Evolutionary conservation across 2,797 vertebrate species (phyloP), one percentile per base, ranked within the genome.

Genomic region (Heteromormyrus szaboi): DNA sequence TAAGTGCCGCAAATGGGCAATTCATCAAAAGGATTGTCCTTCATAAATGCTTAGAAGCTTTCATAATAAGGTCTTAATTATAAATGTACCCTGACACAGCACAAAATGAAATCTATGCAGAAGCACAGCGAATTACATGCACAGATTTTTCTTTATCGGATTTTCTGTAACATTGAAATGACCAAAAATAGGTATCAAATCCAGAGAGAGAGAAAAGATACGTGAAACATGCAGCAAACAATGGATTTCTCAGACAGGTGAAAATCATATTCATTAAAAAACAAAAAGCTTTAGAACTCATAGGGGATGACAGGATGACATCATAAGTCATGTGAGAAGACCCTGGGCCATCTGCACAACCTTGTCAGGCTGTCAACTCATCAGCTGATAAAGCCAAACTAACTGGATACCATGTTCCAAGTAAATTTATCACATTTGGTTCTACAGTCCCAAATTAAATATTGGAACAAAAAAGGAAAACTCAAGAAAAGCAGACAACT

Each of bases 361-460:
- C 68, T 37, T 37, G 29, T 72, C 68, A 17, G 12, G 12, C 33
- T 72, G 33, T 37, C 33, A 37, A 1, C 14, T 68, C 12, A 79
- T 41, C 65, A 72, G 33, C 33, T 68, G 17, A 79, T 44, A 37
- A 44, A 79, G 72, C 17, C 41, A 46, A 19, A 19, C 37, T 86
- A 51, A 76, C 92, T 93, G 96, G 96, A 96, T 96, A 96, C 96
- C 96, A 96, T 92, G 92, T 94, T 96, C 92, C 95, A 94, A 93
- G 96, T 94, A 94, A 96, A 96, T 96, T 96, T 97, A 93, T 97
- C 95, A 95, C 96, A 95, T 93, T 95, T 97, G 91, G 95, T 96
- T 96, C 96, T 95, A 93, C 95, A 94, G 93, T 96, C 96, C 95
- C 92, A 94, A 96, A 95, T 97, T 96, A 94, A 93, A 89, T 85